These are phyloP conservation scores for Hydroisotoma schaefferi DNA, from an alignment of 2,888 invertebrate species.

Conservation along the genomic window DNA sequence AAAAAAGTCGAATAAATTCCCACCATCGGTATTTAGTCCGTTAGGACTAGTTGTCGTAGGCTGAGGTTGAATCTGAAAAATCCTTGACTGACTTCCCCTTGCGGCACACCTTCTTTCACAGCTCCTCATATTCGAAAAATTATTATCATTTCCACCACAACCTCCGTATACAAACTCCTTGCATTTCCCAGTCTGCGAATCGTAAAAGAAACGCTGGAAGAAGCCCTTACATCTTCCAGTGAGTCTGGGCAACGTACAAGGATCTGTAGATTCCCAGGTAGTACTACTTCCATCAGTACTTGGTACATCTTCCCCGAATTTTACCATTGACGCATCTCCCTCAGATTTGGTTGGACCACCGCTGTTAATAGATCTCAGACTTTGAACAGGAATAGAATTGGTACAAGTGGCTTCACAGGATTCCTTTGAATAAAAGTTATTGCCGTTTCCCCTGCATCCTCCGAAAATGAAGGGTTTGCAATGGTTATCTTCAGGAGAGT, in stretches of 20 bases:
- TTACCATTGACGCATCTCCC: constrained; percentile 29
- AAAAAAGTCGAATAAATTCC: no score
- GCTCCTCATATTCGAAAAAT: constrained; percentile 46
- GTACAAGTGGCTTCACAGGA: constrained; percentile 37
- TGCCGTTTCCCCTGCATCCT: constrained; percentile 50
- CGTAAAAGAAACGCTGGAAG: constrained; percentile 34
- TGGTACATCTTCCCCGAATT: constrained; percentile 24
- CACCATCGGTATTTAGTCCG: no score
- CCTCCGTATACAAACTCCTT: constrained; percentile 41
- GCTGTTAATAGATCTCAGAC: constrained; percentile 25
- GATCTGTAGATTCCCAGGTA: constrained; percentile 10
- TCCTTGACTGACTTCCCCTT: no score
- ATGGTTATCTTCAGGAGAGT: constrained; percentile 44
- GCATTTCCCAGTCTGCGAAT: constrained; percentile 27
- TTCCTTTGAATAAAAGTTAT: constrained; percentile 47
- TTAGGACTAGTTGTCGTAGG: no score
- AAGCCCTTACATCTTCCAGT: constrained; percentile 35
- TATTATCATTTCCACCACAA: constrained; percentile 50
- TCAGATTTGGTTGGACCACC: constrained; percentile 7
- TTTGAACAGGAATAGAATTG: constrained; percentile 27
- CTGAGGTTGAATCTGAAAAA: no score
- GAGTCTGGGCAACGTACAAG: constrained; percentile 31
- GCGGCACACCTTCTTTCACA: constrained; percentile 36
- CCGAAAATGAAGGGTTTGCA: constrained; percentile 50
- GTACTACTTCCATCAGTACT: background rate